These are phyloP conservation scores for Hartigia nigra DNA, from an alignment of 2,888 invertebrate genomes.

Conservation along the genomic window DNA sequence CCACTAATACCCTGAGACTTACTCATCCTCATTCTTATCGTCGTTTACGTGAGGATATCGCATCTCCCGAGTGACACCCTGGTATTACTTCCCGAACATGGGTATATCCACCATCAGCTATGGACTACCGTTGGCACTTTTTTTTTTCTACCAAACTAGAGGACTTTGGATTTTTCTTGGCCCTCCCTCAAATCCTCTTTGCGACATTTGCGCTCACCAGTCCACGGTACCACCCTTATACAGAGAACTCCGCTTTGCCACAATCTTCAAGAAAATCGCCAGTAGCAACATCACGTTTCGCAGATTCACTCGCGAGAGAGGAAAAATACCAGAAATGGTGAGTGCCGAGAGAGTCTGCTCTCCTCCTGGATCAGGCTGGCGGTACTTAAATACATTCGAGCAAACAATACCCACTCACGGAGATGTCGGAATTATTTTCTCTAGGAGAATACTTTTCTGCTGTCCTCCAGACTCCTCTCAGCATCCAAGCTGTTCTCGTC, in stretches of 20 bases:
- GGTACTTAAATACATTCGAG: background rate
- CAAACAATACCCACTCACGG: conserved; percentile 6
- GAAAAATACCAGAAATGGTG: background rate
- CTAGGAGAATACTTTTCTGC: background rate
- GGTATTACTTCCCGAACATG: background rate
- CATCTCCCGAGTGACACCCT: background rate
- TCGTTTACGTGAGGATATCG: background rate
- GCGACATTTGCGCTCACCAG: background rate
- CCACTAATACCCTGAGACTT: background rate
- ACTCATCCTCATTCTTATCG: background rate
- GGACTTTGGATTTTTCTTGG: conserved; percentile 38
- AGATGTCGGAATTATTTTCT: background rate
- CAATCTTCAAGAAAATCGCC: background rate
- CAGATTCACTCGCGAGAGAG: background rate
- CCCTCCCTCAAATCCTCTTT: conserved; percentile 4
- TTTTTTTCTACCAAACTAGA: conserved; percentile 28
- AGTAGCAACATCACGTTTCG: background rate
- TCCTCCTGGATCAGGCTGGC: background rate
- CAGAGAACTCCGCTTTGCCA: background rate
- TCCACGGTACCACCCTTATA: background rate
- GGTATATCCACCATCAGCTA: background rate
- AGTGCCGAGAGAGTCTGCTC: background rate
- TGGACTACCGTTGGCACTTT: conserved; percentile 24
- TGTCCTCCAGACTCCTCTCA: background rate
- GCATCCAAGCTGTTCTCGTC: conserved; percentile 22